A percentile compares a stretch with the other conserved stretches of the same genome.
Conservation (phyloP, 2,888 invertebrate genomes). For the Myopa testacea region DNA sequence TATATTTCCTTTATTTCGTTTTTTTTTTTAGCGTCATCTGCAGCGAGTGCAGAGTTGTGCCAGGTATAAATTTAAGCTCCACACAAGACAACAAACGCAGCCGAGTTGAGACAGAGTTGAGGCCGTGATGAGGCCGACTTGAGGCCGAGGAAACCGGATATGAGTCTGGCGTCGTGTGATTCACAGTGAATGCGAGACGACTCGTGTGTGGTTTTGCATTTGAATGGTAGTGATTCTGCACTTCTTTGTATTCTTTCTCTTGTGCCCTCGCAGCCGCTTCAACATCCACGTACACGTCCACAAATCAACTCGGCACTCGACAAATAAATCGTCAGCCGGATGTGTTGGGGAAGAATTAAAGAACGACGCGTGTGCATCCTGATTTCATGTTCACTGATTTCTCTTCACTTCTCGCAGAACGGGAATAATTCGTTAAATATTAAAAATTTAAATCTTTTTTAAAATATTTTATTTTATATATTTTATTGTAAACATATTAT, state of each 20-base stretch:
- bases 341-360: neutral
- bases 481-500: too few species aligned
- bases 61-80: neutral
- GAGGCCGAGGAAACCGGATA: neutral
- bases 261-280: neutral
- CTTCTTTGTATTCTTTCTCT: neutral
- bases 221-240: neutral
- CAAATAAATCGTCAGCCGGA: neutral
- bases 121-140: neutral
- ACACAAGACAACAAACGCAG: neutral
- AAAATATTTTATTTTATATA: too few species aligned
- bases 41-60: too few species aligned
- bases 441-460: neutral
- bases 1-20: too few species aligned
- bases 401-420: neutral
- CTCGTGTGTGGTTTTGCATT: neutral
- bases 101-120: neutral
- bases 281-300: neutral
- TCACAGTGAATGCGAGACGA: neutral
- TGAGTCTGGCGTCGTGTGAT: neutral
- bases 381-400: neutral
- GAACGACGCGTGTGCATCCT: neutral
- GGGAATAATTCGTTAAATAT: too few species aligned
- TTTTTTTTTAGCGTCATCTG: too few species aligned
- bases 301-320: slow-evolving; percentile 11